Conservation (phyloP, 1,140 invertebrate species). For the Zaprionus tsacasi region DNA sequence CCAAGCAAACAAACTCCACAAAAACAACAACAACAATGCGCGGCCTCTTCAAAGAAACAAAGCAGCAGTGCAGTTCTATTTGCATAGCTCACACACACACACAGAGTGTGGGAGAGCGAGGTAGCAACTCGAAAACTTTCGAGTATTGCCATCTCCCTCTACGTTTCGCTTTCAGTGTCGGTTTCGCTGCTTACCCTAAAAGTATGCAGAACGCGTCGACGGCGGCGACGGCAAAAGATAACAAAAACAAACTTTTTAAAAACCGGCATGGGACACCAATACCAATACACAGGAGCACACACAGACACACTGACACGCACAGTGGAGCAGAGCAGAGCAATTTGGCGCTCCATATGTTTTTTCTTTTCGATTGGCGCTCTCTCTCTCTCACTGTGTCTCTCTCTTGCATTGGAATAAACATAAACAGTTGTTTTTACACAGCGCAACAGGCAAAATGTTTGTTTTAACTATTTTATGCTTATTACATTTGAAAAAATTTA, state of each 20-base stretch:
- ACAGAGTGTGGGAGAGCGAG: too few species aligned
- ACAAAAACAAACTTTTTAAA: slow-evolving; percentile 67
- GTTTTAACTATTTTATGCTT: too few species aligned
- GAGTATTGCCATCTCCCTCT: neutral
- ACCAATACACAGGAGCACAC: slow-evolving; percentile 37
- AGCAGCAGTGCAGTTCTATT: slow-evolving; percentile 55
- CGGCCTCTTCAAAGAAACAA: slow-evolving; percentile 55
- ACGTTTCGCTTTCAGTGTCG: neutral
- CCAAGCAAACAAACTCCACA: slow-evolving; percentile 47
- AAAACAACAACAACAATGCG: slow-evolving; percentile 46
- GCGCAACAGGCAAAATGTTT: neutral
- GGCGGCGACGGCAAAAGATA: slow-evolving; percentile 51
- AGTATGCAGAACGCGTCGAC: slow-evolving; percentile 68
- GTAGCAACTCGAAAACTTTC: neutral
- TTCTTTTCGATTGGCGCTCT: neutral
- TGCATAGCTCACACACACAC: slow-evolving; percentile 41
- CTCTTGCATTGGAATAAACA: slow-evolving; percentile 61
- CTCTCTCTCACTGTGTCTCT: slow-evolving; percentile 2
- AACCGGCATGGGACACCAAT: slow-evolving; percentile 64
- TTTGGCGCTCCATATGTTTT: slow-evolving; percentile 11
- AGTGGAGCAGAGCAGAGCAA: slow-evolving; percentile 2
- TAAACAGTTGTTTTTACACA: slow-evolving; percentile 68
- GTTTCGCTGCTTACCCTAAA: slow-evolving; percentile 51
- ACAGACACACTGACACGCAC: slow-evolving; percentile 5
- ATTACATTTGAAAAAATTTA: too few species aligned